phyloP scores from a whole-genome alignment of 1,140 invertebrate species.

The Trichonephila inaurata region DNA sequence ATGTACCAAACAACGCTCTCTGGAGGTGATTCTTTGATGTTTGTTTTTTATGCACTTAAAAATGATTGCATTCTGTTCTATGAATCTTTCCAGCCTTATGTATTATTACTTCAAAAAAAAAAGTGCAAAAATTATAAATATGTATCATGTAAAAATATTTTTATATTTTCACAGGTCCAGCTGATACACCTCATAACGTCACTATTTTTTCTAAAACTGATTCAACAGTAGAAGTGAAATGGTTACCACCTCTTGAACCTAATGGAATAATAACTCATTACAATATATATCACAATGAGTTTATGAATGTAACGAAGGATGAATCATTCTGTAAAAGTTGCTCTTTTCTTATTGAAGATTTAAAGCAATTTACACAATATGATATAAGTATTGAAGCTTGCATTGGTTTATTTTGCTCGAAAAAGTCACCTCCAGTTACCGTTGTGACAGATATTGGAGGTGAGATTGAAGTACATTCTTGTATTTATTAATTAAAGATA shows the following conservation, averaged over 20 bases:
- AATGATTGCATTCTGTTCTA: not conserved
- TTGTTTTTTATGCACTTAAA: not conserved
- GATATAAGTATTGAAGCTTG: conserved; percentile 49
- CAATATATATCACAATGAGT: conserved; percentile 87
- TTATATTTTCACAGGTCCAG: conserved; percentile 42
- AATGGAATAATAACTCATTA: conserved; percentile 96
- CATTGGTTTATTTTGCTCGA: conserved; percentile 35
- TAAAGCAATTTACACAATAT: conserved; percentile 30
- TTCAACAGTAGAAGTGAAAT: conserved; percentile 87
- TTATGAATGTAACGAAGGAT: not conserved
- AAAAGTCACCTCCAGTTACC: not conserved
- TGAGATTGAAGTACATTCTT: not conserved
- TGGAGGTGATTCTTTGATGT: not conserved
- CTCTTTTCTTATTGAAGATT: not conserved
- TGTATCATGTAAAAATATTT: not conserved
- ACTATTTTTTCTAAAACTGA: not conserved
- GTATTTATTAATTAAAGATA: not conserved
- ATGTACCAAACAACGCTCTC: conserved; percentile 24
- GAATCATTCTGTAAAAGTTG: not conserved
- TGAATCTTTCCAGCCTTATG: not conserved
- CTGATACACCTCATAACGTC: conserved; percentile 47
- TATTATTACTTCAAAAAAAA: too few relatives aligned
- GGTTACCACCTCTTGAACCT: conserved; percentile 91
- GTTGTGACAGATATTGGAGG: conserved; percentile 60
- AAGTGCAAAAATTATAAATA: too few relatives aligned